Conservation (phyloP, 2,888 invertebrate species). For the Drosophila lutescens region DNA sequence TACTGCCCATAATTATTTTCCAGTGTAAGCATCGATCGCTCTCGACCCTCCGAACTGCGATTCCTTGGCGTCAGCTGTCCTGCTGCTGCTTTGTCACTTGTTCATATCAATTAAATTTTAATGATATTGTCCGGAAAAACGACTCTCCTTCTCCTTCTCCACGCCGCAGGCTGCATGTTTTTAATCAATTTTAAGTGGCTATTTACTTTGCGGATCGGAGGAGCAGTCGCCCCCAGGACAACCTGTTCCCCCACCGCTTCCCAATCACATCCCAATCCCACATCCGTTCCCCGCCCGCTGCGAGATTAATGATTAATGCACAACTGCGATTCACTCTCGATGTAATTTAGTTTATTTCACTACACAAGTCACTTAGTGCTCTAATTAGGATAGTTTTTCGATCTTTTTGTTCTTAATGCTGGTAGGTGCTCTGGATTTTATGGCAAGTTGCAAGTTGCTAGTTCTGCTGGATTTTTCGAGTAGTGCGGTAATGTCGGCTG, state of each 20-base stretch:
- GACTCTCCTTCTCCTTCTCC: conserved; percentile 1
- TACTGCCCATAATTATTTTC: neutral
- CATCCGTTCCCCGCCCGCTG: conserved; percentile 13
- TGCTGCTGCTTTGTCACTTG: conserved; percentile 70
- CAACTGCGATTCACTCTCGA: conserved; percentile 42
- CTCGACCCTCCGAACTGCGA: conserved; percentile 1
- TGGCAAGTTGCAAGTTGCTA: conserved; percentile 74
- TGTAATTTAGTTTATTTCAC: conserved; percentile 54
- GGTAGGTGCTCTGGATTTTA: conserved; percentile 55
- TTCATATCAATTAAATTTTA: conserved; percentile 76
- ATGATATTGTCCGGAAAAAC: conserved; percentile 64
- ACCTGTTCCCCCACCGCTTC: conserved; percentile 58
- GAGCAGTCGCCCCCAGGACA: conserved; percentile 11
- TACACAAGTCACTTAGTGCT: conserved; percentile 55
- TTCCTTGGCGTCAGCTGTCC: conserved; percentile 20
- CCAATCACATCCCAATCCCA: neutral
- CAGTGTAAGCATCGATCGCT: conserved; percentile 7
- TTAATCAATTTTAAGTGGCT: conserved; percentile 77
- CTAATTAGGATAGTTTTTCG: conserved; percentile 67
- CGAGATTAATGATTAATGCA: conserved; percentile 33
- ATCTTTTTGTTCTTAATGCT: conserved; percentile 42
- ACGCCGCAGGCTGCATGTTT: conserved; percentile 59
- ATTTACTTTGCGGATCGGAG: conserved; percentile 60
- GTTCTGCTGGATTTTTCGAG: conserved; percentile 56
- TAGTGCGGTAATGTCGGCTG: conserved; percentile 47